These are phyloP conservation scores for Acanthopagrus latus DNA, from an alignment of 2,797 vertebrate species.

Conservation along the genomic window DNA sequence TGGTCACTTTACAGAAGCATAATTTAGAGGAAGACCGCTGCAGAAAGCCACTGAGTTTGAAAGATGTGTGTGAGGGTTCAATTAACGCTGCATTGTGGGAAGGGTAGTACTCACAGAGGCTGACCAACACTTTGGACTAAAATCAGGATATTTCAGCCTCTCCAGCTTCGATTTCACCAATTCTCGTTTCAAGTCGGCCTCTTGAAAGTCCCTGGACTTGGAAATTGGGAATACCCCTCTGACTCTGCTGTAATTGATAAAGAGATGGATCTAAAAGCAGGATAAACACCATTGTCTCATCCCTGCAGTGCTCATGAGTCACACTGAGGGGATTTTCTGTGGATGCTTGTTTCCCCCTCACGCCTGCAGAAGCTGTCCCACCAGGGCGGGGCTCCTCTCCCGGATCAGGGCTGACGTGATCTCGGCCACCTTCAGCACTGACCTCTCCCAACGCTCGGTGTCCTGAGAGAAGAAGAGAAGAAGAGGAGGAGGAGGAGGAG, in stretches of 20 bases:
- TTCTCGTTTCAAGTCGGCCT: not conserved
- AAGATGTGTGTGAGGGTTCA: too few species aligned
- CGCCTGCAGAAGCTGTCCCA: slow-evolving; percentile 83
- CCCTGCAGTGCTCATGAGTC: slow-evolving; percentile 11
- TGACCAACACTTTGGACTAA: too few species aligned
- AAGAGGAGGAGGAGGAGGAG: not conserved
- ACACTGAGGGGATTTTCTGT: slow-evolving; percentile 3
- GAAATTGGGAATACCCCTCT: not conserved
- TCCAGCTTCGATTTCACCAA: not conserved
- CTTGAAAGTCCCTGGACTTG: not conserved
- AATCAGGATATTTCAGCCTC: not conserved
- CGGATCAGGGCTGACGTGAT: slow-evolving; percentile 78
- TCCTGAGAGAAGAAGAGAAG: slow-evolving; percentile 65
- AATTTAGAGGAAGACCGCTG: too few species aligned
- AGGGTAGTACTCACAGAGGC: not conserved
- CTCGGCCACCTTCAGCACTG: slow-evolving; percentile 71
- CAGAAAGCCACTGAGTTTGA: too few species aligned
- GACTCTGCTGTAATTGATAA: not conserved
- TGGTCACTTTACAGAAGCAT: not conserved
- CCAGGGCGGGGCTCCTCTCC: slow-evolving; percentile 79
- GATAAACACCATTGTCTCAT: not conserved
- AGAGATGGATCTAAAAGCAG: not conserved
- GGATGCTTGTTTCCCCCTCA: slow-evolving; percentile 58
- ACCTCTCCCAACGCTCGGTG: slow-evolving; percentile 73
- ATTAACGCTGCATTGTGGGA: slow-evolving; percentile 19